phyloP scores from a whole-genome alignment of 2,113 vertebrate genomes.

The Miniopterus natalensis region DNA sequence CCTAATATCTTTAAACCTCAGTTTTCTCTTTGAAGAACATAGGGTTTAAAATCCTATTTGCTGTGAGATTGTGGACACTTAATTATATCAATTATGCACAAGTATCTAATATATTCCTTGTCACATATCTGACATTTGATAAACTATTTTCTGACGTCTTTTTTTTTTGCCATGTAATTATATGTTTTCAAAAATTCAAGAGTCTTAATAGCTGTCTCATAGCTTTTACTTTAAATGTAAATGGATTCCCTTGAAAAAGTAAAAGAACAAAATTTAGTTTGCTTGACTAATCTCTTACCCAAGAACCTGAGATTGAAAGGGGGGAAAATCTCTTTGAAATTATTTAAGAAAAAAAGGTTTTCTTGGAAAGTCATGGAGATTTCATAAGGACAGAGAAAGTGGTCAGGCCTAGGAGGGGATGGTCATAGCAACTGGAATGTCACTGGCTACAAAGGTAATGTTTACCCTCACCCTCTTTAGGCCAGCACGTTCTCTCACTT shows the following conservation, averaged over 20 bases:
- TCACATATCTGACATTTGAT: not conserved
- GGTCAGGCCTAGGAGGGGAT: not conserved
- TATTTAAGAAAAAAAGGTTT: not conserved
- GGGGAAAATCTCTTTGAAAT: not conserved
- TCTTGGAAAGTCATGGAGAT: not conserved
- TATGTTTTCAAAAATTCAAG: conserved; percentile 35
- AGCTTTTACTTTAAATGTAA: not conserved
- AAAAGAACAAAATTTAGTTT: not conserved
- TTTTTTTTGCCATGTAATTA: not conserved
- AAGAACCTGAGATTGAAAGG: not conserved
- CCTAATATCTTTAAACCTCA: not conserved
- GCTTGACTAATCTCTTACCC: not conserved
- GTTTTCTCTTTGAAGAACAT: not conserved
- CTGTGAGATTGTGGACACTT: not conserved
- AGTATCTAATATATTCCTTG: not conserved
- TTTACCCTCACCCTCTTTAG: too few relatives aligned
- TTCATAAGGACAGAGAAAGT: not conserved
- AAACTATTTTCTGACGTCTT: not conserved
- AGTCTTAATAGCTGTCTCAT: not conserved
- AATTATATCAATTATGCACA: not conserved
- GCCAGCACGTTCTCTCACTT: too few relatives aligned
- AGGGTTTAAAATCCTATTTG: not conserved
- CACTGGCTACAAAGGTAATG: not conserved
- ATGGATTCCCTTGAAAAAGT: not conserved
- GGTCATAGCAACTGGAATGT: not conserved